phyloP scores from a whole-genome alignment of 2,113 vertebrate genomes.

The Crotophaga sulcirostris region DNA sequence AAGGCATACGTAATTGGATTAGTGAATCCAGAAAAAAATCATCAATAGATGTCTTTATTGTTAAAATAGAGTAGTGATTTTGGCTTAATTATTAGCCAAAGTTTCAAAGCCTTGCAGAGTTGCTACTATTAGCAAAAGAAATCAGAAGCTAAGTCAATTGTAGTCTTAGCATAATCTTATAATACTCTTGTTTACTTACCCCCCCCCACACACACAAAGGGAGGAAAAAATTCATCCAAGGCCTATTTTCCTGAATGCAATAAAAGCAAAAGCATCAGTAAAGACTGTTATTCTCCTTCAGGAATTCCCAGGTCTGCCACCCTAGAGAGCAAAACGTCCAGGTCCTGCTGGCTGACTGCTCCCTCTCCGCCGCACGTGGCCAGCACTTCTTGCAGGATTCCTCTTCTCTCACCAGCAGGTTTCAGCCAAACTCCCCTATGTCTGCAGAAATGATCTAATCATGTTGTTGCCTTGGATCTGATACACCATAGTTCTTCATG shows the following conservation, averaged over 20 bases:
- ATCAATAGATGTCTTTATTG: constrained; percentile 45
- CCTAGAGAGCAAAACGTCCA: background rate
- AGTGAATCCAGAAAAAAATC: constrained; percentile 38
- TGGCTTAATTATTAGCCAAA: constrained; percentile 25
- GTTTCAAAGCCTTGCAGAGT: constrained; percentile 17
- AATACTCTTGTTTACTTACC: background rate
- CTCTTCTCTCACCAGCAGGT: background rate
- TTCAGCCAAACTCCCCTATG: background rate
- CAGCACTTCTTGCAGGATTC: background rate
- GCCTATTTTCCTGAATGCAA: background rate
- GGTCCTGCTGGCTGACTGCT: background rate
- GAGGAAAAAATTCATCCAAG: background rate
- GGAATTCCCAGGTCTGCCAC: background rate
- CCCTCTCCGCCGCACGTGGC: background rate
- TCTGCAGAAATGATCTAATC: background rate
- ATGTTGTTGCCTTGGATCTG: background rate
- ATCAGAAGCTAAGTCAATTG: background rate
- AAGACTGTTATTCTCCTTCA: background rate
- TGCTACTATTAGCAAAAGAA: constrained; percentile 37
- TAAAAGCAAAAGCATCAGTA: background rate
- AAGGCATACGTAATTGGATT: constrained; percentile 30
- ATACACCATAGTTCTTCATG: background rate
- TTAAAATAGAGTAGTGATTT: constrained; percentile 43
- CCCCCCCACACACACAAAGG: background rate
- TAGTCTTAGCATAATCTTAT: background rate